Base-by-base conservation (phyloP, 2,888 invertebrate genomes). In the Ormyrus thymus region DNA sequence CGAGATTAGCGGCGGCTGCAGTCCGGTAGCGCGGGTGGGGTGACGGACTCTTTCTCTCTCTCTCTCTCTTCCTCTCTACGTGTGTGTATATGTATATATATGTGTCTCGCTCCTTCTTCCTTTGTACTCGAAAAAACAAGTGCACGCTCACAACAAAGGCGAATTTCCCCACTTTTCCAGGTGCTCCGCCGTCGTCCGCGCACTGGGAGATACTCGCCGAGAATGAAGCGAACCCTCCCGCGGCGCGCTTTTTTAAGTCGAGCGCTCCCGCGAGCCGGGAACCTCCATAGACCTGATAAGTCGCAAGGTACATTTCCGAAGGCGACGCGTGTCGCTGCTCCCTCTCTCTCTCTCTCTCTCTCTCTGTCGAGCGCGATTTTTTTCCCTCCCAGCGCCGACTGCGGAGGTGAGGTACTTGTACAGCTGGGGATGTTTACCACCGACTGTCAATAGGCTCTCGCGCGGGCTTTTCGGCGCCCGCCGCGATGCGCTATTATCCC, bases 281-380 rank as follows among this genome's bases (percentile, higher is more conserved):
- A 29, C 29, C 29, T 29, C 29, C 29, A 29, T 29, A 29, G 4
- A 56, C 43, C 75, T 70, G 76, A 76, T 76, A 76, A 76, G 64
- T 50, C 50, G 7, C 10, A 51, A 70, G 55, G 76, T 76, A 76
- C 50, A 76, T 70, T 76, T 76, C 76, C 76, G 56, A 62, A 72
- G 69, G 13, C 15, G 51, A 11, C 45, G 59, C 7, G 29, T 8
- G 59, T 3, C 15, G 56, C 6, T 29, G 13, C 46, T 11, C 0
- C 6, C 51, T 50, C 29, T 13, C 46, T 9, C 15, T 13, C 64
- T 7, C 64, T 68, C 7, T 13, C 7, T 9, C 56, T 13, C 9
- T 10, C 8, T 9, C 7, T n/a, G n/a, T n/a, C 1, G n/a, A 50
- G 43, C 61, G n/a, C 9, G 45, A 53, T 4, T 13, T n/a, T 48